Evolutionary conservation across 1,140 invertebrate species (phyloP), one percentile per base, ranked within the genome.

Genomic region (Drosophila ironensis): DNA sequence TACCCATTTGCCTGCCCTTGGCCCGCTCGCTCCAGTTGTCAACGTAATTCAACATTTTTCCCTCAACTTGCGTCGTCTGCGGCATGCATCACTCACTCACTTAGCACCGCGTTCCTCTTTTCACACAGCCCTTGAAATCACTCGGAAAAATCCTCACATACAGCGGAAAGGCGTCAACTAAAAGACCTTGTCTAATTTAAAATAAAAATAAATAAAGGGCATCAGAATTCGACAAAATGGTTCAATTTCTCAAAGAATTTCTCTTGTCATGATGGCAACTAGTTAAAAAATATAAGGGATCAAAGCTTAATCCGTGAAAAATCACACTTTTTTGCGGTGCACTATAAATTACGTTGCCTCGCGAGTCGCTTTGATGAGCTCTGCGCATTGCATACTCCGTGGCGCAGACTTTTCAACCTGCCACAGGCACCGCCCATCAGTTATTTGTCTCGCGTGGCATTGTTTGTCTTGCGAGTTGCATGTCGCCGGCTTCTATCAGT

Each of bases 31-130:
- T n/a, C n/a, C n/a, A n/a, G 80, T 42, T 71, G 78, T 76, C 78
- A 84, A 53, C 78, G 80, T 74, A 72, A 86, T 84, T 84, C 86
- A 80, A 74, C 71, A 84, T 84, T 80, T 84, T 86, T 84, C 80
- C 80, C 87, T 87, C 67, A 86, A 75, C 71, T 75, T 70, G 63
- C 68, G 59, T 75, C 78, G 80, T 86, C 80, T 86, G 66, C 71
- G 61, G 61, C 60, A 87, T 80, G 57, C 76, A 87, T 87, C 80
- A 87, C 81, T 86, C 80, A 86, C 80, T 87, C 81, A 86, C 81
- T 86, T 84, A 86, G 60, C 59, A 50, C 22, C 30, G 30, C 63
- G n/a, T 12, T 12, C 12, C 24, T 9, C 24, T 22, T 28, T 22
- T 25, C 22, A n/a, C 20, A 30, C 14, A 11, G 5, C 25, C 9